Percentiles rank a stretch among this genome's conserved stretches.
Conservation (phyloP, 2,113 vertebrate genomes). For the Albula goreensis region DNA sequence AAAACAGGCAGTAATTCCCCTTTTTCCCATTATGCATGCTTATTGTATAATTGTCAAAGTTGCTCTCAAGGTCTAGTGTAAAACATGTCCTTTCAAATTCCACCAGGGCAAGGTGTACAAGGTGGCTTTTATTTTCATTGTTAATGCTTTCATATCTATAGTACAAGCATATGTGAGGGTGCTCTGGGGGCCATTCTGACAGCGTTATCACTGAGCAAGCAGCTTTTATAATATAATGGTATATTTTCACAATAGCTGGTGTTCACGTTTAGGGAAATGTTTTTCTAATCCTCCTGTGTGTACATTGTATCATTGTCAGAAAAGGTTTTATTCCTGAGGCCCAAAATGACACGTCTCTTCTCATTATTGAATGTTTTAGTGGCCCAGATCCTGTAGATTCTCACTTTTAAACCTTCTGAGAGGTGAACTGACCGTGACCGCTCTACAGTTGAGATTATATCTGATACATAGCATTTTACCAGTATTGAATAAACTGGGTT, state of each 20-base stretch:
- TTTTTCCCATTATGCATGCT: not conserved
- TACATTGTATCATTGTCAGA: constrained; percentile 36
- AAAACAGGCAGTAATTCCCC: no score
- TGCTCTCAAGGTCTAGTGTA: constrained; percentile 1
- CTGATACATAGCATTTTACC: not conserved
- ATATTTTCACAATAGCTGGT: constrained; percentile 55
- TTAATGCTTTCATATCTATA: constrained; percentile 56
- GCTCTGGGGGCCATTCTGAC: constrained; percentile 51
- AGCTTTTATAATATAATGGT: constrained; percentile 55
- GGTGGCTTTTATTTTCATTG: constrained; percentile 52
- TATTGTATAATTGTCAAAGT: not conserved
- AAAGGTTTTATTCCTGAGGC: constrained; percentile 36
- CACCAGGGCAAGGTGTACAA: constrained; percentile 35
- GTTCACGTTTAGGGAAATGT: constrained; percentile 34
- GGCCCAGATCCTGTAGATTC: not conserved
- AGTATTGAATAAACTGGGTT: not conserved
- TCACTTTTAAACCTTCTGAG: not conserved
- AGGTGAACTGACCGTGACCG: not conserved
- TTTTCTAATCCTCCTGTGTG: constrained; percentile 51
- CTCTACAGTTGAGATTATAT: not conserved
- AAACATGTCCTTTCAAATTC: constrained; percentile 7
- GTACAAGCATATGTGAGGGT: constrained; percentile 44
- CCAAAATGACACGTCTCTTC: constrained; percentile 30
- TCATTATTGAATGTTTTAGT: constrained; percentile 36
- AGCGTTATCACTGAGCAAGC: constrained; percentile 57